Evolutionary conservation across 2,113 vertebrate genomes (phyloP).

Genomic region (Anguilla japonica): DNA sequence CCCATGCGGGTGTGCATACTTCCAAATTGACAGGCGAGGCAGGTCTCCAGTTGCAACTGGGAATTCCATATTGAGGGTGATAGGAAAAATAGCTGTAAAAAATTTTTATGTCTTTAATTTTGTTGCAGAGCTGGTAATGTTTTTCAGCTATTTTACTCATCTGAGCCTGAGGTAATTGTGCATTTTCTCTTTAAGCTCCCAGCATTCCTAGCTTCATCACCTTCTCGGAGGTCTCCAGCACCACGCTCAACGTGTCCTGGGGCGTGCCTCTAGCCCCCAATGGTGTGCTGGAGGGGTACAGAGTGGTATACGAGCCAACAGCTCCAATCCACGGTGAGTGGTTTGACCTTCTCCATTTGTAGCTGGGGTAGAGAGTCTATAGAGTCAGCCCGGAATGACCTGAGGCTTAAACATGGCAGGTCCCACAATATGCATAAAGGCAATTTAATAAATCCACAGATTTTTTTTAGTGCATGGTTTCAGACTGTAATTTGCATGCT

Average conservation of each 20-base stretch:
- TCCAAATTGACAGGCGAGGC: too few relatives aligned
- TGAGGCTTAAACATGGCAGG: too few relatives aligned
- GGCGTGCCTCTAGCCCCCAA: constrained; percentile 83
- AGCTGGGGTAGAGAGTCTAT: background rate
- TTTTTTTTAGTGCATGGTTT: too few relatives aligned
- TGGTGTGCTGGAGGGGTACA: constrained; percentile 88
- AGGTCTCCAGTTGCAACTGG: background rate
- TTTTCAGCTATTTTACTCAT: background rate
- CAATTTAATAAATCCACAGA: too few relatives aligned
- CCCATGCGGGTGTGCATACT: too few relatives aligned
- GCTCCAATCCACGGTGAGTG: constrained; percentile 82
- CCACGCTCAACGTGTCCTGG: constrained; percentile 89
- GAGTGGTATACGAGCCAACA: constrained; percentile 86
- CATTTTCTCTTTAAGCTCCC: constrained; percentile 75
- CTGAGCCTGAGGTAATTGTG: background rate
- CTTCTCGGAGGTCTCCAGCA: constrained; percentile 91
- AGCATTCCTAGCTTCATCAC: constrained; percentile 81
- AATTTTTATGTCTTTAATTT: background rate
- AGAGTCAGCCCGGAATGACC: too few relatives aligned
- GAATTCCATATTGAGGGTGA: background rate
- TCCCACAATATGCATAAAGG: too few relatives aligned
- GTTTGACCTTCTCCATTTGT: background rate
- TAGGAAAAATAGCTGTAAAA: background rate
- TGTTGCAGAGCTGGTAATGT: background rate
- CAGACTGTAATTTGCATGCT: background rate